These are phyloP conservation scores for Dinomys branickii DNA, from an alignment of 2,113 vertebrate species.

Conservation along the genomic window DNA sequence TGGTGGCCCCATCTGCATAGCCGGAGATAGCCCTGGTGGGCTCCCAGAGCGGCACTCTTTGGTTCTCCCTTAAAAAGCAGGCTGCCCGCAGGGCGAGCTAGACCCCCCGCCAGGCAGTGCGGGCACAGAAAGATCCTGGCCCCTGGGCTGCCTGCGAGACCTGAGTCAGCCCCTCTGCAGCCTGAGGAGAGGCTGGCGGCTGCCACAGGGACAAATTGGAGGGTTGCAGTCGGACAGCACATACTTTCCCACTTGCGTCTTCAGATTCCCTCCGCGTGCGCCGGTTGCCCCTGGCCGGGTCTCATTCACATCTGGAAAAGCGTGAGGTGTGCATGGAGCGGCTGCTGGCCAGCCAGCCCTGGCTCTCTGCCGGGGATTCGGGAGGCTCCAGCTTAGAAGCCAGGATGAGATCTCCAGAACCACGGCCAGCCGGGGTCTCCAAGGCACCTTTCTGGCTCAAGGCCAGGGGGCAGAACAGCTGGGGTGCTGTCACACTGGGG, in stretches of 20 bases:
- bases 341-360: not conserved
- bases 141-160: not conserved
- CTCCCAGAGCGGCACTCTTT: not conserved
- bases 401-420: not conserved
- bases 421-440: not conserved
- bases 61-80: not conserved
- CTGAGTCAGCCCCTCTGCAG: conserved; percentile 89
- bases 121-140: not conserved
- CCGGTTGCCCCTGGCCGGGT: conserved; percentile 74
- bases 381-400: not conserved
- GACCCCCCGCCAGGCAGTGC: not conserved
- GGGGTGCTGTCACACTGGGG: not conserved
- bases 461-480: not conserved
- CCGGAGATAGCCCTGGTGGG: accelerated
- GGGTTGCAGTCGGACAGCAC: conserved; percentile 83
- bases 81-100: not conserved
- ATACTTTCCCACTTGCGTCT: conserved; percentile 87
- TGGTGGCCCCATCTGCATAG: not conserved
- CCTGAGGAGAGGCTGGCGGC: conserved; percentile 69
- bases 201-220: conserved; percentile 83
- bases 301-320: conserved; percentile 85
- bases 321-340: conserved; percentile 62
- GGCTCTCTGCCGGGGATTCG: not conserved
- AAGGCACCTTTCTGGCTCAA: not conserved
- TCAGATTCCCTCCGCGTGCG: conserved; percentile 79